Evolutionary conservation across 1,140 invertebrate genomes (phyloP).

Genomic region (Zaprionus africanus): DNA sequence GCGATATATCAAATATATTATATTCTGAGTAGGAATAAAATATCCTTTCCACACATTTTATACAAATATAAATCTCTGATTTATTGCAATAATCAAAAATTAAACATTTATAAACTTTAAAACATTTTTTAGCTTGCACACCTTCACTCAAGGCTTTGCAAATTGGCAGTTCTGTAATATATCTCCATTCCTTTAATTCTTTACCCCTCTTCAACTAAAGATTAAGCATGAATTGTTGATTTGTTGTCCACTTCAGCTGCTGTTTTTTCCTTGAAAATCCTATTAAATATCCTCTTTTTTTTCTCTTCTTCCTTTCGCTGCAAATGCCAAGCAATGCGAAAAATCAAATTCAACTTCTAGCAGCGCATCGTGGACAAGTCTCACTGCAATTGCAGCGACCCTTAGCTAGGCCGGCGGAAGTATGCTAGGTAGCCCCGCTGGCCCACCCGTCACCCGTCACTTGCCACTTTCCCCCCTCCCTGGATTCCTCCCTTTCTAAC

Average conservation of each 20-base stretch:
- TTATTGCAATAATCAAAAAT: no score
- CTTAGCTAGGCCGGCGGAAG: slow-evolving; percentile 21
- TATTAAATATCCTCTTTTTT: slow-evolving; percentile 40
- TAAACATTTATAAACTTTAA: background rate
- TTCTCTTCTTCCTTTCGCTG: background rate
- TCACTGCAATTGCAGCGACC: slow-evolving; percentile 46
- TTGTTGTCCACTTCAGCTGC: background rate
- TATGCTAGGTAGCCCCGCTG: background rate
- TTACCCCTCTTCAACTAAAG: background rate
- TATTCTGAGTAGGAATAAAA: no score
- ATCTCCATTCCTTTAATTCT: background rate
- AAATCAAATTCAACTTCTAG: slow-evolving; percentile 64
- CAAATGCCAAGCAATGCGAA: slow-evolving; percentile 57
- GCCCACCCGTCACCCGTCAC: background rate
- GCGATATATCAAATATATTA: no score
- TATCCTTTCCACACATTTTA: no score
- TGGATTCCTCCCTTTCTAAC: background rate
- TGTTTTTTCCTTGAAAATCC: slow-evolving; percentile 36
- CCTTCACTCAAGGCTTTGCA: no score
- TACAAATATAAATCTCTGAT: no score
- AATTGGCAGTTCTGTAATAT: no score
- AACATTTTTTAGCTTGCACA: background rate
- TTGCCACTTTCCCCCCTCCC: background rate
- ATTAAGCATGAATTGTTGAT: background rate
- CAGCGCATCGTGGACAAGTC: slow-evolving; percentile 49